Base-by-base conservation (phyloP, 2,888 invertebrate species). In the Agonum fuliginosum region DNA sequence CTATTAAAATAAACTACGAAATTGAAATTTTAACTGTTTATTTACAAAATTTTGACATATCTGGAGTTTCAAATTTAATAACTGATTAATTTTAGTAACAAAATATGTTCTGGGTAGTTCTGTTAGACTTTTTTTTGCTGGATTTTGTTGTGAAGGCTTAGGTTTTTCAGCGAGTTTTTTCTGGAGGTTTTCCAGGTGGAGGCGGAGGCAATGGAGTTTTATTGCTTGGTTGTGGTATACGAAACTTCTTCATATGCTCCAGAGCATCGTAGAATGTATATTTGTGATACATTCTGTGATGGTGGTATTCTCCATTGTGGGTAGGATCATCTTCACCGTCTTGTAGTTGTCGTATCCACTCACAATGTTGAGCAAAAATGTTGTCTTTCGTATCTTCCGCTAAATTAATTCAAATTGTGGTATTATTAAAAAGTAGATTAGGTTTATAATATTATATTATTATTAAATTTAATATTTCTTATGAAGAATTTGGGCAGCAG, bases 281-380 rank as follows among this genome's bases (percentile, higher is more conserved):
- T 12, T 77, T 69, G 17, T 77, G 69, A 41, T 77, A 77, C 70
- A 77, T 43, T 58, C 24, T 65, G 27, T 77, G 77, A 12, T 77
- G 10, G 10, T 10, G 10, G 48, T 77, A 77, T 19, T 51, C 3
- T 34, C 77, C 69, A 17, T 43, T 54, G 43, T 27, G 27, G 1
- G 77, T 70, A 6, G 41, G 54, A 27, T 70, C 69, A 10, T 41
- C 24, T 27, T 77, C 70, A 17, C 19, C 17, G 0, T 48, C 22
- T 30, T 51, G 5, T 5, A 48, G 43, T 14, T 37, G 51, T 37
- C 54, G 20, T 24, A 77, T 43, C 69, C 77, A 77, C 14, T 77
- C 27, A 22, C 41, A 43, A 17, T 74, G n/a, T 43, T 62, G 17
- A 4, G 2, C 37, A 5, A 74, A 30, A 34, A 74, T 62, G 19